Percentiles rank a stretch among this genome's conserved stretches.
phyloP scores from a whole-genome alignment of 2,888 invertebrate genomes.

The Koerneria pararmatus region DNA sequence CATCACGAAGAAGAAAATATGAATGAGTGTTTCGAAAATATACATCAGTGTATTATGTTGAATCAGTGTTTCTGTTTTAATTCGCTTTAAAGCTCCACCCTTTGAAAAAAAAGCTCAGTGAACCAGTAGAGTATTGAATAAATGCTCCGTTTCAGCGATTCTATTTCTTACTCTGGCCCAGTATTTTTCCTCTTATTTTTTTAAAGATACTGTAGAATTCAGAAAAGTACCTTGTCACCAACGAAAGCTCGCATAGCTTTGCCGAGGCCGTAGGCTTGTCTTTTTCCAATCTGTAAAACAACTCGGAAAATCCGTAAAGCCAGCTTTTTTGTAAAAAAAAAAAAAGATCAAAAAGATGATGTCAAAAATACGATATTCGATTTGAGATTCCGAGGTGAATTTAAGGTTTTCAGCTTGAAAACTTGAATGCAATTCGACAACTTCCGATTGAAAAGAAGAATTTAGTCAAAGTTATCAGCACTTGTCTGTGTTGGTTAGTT shows the following conservation, averaged over 20 bases:
- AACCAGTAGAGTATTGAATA: constrained; percentile 14
- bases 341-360: too few species aligned
- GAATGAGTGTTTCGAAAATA: too few species aligned
- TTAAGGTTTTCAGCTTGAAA: background rate
- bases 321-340: background rate
- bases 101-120: too few species aligned
- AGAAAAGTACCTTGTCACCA: constrained; percentile 23
- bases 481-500: too few species aligned
- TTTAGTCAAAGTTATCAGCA: too few species aligned
- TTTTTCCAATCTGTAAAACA: constrained; percentile 36
- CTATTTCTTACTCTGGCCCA: background rate
- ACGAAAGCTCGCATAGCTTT: constrained; percentile 36
- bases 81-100: too few species aligned
- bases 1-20: too few species aligned
- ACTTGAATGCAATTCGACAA: constrained; percentile 4
- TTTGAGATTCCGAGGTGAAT: too few species aligned
- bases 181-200: background rate
- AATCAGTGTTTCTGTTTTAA: too few species aligned
- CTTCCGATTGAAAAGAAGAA: too few species aligned
- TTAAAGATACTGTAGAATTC: background rate
- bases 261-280: constrained; percentile 42
- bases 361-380: too few species aligned
- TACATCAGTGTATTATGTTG: too few species aligned
- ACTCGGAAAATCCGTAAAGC: background rate
- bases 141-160: background rate